Evolutionary conservation across 2,888 invertebrate species (phyloP).

Genomic region (Polydrusus cervinus): DNA sequence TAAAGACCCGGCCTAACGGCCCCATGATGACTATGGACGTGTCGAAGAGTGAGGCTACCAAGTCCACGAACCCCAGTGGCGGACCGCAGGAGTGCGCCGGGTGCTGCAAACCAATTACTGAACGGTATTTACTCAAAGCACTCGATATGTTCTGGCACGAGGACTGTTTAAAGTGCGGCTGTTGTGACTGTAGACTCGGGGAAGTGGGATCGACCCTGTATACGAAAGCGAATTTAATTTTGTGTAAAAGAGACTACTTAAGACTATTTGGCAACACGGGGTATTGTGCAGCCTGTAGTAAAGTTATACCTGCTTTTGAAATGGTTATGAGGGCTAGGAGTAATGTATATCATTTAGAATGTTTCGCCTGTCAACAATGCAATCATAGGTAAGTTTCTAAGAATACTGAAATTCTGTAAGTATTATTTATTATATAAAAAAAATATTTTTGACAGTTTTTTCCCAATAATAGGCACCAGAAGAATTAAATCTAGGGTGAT

Average conservation of each 20-base stretch:
- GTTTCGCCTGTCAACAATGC: constrained; percentile 98
- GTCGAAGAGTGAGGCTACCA: constrained; percentile 80
- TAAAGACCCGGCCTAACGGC: constrained; percentile 69
- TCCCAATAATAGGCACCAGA: too few relatives aligned
- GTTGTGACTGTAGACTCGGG: constrained; percentile 96
- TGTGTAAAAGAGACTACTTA: constrained; percentile 96
- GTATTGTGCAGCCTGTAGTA: constrained; percentile 97
- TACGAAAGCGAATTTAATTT: constrained; percentile 94
- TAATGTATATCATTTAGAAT: constrained; percentile 98
- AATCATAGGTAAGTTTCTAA: constrained; percentile 88
- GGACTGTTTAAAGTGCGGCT: constrained; percentile 97
- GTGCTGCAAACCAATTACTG: constrained; percentile 95
- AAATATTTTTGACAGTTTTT: too few relatives aligned
- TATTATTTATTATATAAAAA: too few relatives aligned
- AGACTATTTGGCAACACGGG: constrained; percentile 97
- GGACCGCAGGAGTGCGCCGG: constrained; percentile 90
- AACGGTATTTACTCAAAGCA: constrained; percentile 92
- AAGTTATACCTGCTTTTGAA: constrained; percentile 98
- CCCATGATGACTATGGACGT: constrained; percentile 92
- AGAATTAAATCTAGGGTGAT: too few relatives aligned
- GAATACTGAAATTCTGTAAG: too few relatives aligned
- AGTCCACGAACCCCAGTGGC: constrained; percentile 68
- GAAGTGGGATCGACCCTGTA: constrained; percentile 97
- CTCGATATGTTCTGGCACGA: constrained; percentile 98
- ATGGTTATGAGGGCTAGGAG: constrained; percentile 99